These are phyloP conservation scores for Xyrauchen texanus DNA, from an alignment of 2,113 vertebrate species.

Conservation along the genomic window DNA sequence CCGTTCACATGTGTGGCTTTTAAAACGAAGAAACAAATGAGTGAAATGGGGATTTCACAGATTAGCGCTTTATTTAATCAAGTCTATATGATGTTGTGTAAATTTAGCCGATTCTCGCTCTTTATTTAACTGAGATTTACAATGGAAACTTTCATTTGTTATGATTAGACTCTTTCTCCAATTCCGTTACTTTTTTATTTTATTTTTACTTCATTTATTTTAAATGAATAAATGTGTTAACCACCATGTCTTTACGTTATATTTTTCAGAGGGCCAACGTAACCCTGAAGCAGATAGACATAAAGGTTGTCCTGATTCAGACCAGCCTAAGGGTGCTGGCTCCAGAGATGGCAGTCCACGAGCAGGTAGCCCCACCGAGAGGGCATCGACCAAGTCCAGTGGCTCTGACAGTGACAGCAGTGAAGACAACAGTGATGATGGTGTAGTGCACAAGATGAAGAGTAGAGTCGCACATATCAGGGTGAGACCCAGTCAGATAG, in stretches of 20 bases:
- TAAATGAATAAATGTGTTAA: neutral
- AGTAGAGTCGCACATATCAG: constrained; percentile 76
- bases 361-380: neutral
- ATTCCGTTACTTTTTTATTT: too few relatives aligned
- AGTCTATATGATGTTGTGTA: too few relatives aligned
- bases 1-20: too few relatives aligned
- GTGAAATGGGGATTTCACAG: too few relatives aligned
- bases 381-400: constrained; percentile 21
- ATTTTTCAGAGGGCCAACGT: constrained; percentile 10
- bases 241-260: neutral
- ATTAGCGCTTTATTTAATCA: too few relatives aligned
- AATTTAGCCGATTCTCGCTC: too few relatives aligned
- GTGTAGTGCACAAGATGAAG: constrained; percentile 62
- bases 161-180: neutral
- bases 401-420: constrained; percentile 52
- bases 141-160: too few relatives aligned
- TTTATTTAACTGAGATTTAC: too few relatives aligned
- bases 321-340: neutral
- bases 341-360: constrained; percentile 18
- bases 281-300: too few relatives aligned
- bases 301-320: neutral
- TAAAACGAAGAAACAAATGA: too few relatives aligned
- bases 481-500: constrained; percentile 58
- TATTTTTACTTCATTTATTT: too few relatives aligned
- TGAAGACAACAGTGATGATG: constrained; percentile 59